A percentile compares a stretch with the other conserved stretches of the same genome.
phyloP scores from a whole-genome alignment of 2,797 vertebrate genomes.

The Enoplosus armatus region DNA sequence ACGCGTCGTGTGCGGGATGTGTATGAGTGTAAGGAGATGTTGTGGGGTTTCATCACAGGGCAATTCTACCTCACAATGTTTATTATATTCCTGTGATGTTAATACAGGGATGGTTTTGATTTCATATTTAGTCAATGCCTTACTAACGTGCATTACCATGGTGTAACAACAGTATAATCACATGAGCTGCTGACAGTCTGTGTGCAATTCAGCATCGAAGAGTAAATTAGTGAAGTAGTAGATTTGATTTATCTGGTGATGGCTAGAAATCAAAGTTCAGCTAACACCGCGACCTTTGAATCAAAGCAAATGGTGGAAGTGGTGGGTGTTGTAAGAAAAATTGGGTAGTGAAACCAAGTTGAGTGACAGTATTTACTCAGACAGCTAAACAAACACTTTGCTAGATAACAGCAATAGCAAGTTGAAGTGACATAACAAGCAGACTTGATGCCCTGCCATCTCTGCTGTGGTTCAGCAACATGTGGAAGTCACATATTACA shows the following conservation, averaged over 20 bases:
- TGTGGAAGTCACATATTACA: neutral
- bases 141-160: neutral
- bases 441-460: neutral
- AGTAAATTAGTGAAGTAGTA: too few relatives aligned
- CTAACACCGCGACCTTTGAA: neutral
- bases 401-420: neutral
- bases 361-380: neutral
- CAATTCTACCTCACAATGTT: neutral
- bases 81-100: neutral
- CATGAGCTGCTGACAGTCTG: neutral
- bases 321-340: neutral
- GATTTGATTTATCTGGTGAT: neutral
- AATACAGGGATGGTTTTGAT: neutral
- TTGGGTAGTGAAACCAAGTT: neutral
- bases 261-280: neutral
- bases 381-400: neutral
- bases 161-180: neutral
- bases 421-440: neutral
- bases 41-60: neutral
- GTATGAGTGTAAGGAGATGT: neutral
- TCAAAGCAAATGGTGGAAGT: neutral
- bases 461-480: neutral
- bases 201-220: neutral
- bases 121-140: neutral
- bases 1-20: too few relatives aligned